Percentiles rank a stretch among this genome's conserved stretches.
Conservation (phyloP, 1,140 invertebrate species). For the Babylonia areolata region DNA sequence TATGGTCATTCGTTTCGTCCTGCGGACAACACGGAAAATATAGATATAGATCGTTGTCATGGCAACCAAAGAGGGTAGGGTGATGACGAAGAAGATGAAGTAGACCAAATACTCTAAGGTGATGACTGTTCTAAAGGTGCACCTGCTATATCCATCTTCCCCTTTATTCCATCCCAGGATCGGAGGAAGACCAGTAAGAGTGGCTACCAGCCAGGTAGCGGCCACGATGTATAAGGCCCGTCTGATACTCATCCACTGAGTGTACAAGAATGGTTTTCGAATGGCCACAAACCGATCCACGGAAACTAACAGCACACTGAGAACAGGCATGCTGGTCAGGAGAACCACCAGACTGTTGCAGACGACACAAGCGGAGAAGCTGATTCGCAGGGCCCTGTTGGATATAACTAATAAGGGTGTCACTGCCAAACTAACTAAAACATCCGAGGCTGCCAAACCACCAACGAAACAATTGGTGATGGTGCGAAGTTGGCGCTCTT, state of each 20-base stretch:
- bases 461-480: constrained; percentile 77
- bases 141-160: constrained; percentile 46
- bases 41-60: constrained; percentile 70
- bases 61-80: constrained; percentile 66
- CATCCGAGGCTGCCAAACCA: constrained; percentile 75
- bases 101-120: constrained; percentile 73
- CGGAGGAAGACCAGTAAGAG: constrained; percentile 68
- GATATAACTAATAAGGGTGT: constrained; percentile 66
- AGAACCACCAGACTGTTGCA: constrained; percentile 68
- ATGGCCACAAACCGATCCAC: constrained; percentile 72
- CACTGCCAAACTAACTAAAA: constrained; percentile 74
- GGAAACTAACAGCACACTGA: constrained; percentile 68
- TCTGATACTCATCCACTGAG: constrained; percentile 54
- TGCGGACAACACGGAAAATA: constrained; percentile 69
- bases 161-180: constrained; percentile 70
- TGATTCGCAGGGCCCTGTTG: constrained; percentile 59
- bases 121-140: constrained; percentile 67
- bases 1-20: constrained; percentile 38
- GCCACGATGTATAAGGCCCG: constrained; percentile 56
- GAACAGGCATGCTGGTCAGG: constrained; percentile 72
- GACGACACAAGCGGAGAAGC: constrained; percentile 69
- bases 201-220: constrained; percentile 60
- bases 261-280: constrained; percentile 68
- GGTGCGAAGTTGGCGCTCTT: constrained; percentile 72
- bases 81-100: constrained; percentile 72